phyloP scores from a whole-genome alignment of 2,888 invertebrate genomes.

The Beris morrisii region DNA sequence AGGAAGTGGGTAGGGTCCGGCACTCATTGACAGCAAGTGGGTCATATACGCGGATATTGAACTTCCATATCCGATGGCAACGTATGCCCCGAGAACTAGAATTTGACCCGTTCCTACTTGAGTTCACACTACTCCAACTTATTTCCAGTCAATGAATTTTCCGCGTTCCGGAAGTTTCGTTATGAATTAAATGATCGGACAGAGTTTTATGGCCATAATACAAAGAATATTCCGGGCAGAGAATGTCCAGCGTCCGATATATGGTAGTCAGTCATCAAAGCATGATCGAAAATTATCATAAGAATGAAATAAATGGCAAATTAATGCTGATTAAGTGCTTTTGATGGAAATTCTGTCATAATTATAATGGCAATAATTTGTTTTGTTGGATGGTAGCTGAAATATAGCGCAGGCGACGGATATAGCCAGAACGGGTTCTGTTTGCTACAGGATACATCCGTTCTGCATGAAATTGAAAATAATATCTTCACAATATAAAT shows the following conservation, averaged over 20 bases:
- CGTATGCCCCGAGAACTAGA: background rate
- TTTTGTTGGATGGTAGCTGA: too few species aligned
- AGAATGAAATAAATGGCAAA: constrained; percentile 18
- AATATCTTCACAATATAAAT: too few species aligned
- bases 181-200: constrained; percentile 26
- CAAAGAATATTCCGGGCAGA: constrained; percentile 13
- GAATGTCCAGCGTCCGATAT: background rate
- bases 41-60: constrained; percentile 11
- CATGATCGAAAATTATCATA: constrained; percentile 26
- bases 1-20: too few species aligned
- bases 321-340: constrained; percentile 20
- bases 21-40: too few species aligned
- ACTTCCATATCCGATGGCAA: constrained; percentile 14
- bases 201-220: constrained; percentile 8
- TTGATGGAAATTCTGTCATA: constrained; percentile 24
- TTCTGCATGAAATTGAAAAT: too few species aligned
- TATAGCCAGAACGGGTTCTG: too few species aligned
- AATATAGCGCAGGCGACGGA: too few species aligned
- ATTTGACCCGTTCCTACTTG: background rate
- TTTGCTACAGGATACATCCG: too few species aligned
- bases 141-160: constrained; percentile 27
- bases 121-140: background rate
- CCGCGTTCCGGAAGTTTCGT: constrained; percentile 24
- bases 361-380: constrained; percentile 23
- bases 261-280: constrained; percentile 4